Evolutionary conservation across 2,888 invertebrate species (phyloP), one percentile per base, ranked within the genome.

Genomic region (Sussaba pulchella): DNA sequence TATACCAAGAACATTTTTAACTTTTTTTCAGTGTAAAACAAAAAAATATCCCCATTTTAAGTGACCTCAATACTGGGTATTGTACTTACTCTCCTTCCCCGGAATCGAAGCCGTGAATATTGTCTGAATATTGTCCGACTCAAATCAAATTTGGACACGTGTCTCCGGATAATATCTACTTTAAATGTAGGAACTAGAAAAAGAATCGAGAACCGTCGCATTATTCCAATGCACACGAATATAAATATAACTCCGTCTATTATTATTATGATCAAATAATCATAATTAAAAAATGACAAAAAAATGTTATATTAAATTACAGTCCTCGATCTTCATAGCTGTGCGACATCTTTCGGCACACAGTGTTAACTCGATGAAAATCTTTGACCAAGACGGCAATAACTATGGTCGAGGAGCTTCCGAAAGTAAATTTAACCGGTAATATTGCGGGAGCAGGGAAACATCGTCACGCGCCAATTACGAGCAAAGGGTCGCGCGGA

Each of bases 401-500:
- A 26, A 43, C 14, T 17, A 45, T 17, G 50, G 36, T 36, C 36
- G 41, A 39, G 17, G 36, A 57, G 54, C 24, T 63, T 50, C 9
- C 5, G 17, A 19, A 57, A 57, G 52, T 45, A 39, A 26, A 77
- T 64, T 59, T 52, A 17, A 19, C 57, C 41, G 50, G 14, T 39
- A 69, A 71, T 45, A 59, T 79, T 17, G 41, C 10, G 26, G 41
- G 36, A 36, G 26, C 10, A 31, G 6, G 69, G 52, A 14, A 26
- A 39, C 43, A 50, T 52, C 52, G 71, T 67, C 47, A 71, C 61
- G 61, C 63, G 61, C 43, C 75, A 75, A 63, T 80, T 76, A 72
- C 67, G 61, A 24, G 80, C 52, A 76, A 64, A 79, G 61, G 66
- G 72, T 41, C 52, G 45, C 6, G n/a, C n/a, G n/a, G n/a, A n/a